Base-by-base conservation (phyloP, 2,797 vertebrate species). In the Manis javanica region DNA sequence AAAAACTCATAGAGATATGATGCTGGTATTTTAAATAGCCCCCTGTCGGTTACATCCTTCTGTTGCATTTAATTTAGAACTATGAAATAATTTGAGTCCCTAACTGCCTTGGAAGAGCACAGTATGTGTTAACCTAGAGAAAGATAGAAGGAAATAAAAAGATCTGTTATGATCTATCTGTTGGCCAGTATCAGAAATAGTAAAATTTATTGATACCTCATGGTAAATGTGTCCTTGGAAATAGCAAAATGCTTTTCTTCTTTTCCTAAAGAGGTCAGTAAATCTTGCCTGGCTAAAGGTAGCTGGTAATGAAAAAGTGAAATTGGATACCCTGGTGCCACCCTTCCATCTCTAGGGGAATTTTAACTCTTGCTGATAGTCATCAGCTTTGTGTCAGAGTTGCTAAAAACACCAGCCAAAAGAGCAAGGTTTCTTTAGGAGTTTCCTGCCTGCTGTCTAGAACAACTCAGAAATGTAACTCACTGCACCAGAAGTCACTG, bases 231-330 rank as follows among this genome's bases (percentile, higher is more conserved):
- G 14, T 83, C 66, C 49, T 95, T 79, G 46, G 59, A 96, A 95
- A 57, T 87, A 95, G 77, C 66, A 94, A 87, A 94, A 90, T 95
- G 61, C 63, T 68, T 95, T 94, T 93, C 64, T 71, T 92, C 26
- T 94, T 95, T 51, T 49, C 69, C 51, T 90, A 42, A 84, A 71
- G 19, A 51, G 39, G 23, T 81, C 61, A 78, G 26, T 95, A 88
- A 85, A 68, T 93, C 57, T 64, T 79, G 23, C 72, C 84, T 42
- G 5, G 72, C n/a, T 57, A 71, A 84, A 96, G 37, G 72, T 74
- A 95, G 46, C 46, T 71, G 34, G 11, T 77, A 94, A 81, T 68
- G 66, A 87, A 87, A 59, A 55, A 46, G 86, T 31, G 94, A 78
- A 31, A 37, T 66, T 77, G 83, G 71, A 83, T 11, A 85, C 21